Percentiles rank a stretch among this genome's conserved stretches.
These are phyloP conservation scores for Grammomys dolichurus DNA, from an alignment of 2,113 vertebrate species.

Conservation along the genomic window DNA sequence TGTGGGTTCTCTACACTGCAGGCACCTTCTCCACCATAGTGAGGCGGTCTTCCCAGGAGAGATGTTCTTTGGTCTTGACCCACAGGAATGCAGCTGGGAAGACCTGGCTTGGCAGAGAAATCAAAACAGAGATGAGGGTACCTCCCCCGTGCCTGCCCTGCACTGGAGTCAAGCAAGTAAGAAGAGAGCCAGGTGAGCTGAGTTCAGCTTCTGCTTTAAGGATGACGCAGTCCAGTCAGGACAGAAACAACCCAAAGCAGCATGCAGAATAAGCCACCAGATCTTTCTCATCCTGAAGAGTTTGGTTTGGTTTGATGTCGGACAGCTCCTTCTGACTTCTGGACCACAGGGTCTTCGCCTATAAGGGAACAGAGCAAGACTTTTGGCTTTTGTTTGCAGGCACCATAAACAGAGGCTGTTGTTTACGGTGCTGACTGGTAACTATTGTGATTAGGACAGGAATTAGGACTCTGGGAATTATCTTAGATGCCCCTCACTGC, in stretches of 20 bases:
- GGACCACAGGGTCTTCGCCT: too few relatives aligned
- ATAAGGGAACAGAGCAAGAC: too few relatives aligned
- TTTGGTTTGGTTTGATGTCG: background rate
- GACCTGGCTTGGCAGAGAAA: background rate
- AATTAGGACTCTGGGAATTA: too few relatives aligned
- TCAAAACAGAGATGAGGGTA: rapidly evolving
- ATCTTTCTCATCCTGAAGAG: too few relatives aligned
- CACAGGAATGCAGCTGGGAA: background rate
- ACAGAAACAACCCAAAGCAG: rapidly evolving
- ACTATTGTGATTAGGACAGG: too few relatives aligned
- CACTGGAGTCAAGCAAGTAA: background rate
- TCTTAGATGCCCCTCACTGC: too few relatives aligned
- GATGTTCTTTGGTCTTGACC: background rate
- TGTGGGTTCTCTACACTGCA: too few relatives aligned
- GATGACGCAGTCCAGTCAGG: background rate
- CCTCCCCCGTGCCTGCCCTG: background rate
- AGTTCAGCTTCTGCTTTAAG: background rate
- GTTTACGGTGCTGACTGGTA: too few relatives aligned
- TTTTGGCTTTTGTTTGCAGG: too few relatives aligned
- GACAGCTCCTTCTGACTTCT: background rate
- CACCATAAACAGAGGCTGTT: too few relatives aligned
- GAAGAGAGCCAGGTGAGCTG: background rate
- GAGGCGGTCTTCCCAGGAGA: background rate
- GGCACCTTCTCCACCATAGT: too few relatives aligned
- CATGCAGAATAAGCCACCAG: rapidly evolving